Evolutionary conservation across 1,140 invertebrate species (phyloP).

Genomic region (Gryllus bimaculatus): DNA sequence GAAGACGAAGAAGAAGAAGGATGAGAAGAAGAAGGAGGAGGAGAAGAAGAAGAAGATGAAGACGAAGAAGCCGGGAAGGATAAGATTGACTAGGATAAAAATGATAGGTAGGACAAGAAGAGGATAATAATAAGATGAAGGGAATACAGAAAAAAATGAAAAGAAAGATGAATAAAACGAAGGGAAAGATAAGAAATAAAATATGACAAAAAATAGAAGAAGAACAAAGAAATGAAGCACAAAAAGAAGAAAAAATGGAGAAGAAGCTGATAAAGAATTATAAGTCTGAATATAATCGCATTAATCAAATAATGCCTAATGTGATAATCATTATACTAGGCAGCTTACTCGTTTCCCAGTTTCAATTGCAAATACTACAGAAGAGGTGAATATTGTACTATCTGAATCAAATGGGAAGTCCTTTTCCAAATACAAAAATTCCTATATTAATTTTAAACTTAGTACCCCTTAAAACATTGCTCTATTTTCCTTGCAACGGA

Average conservation of each 20-base stretch:
- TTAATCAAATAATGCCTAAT: not conserved
- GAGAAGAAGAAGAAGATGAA: not conserved
- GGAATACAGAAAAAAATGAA: not conserved
- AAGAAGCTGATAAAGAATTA: not conserved
- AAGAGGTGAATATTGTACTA: not conserved
- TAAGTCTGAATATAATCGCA: not conserved
- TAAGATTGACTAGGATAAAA: not conserved
- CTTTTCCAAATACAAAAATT: not conserved
- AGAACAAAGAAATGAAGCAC: not conserved
- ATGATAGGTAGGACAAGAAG: not conserved
- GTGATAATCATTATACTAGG: not conserved
- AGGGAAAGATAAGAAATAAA: not conserved
- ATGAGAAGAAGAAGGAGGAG: not conserved
- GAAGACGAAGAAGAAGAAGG: not conserved
- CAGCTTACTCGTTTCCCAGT: not conserved
- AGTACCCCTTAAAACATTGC: no score
- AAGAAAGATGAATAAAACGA: not conserved
- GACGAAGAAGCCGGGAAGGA: not conserved
- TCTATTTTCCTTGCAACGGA: no score
- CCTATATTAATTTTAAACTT: no score
- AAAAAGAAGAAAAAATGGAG: not conserved
- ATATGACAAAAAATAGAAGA: not conserved
- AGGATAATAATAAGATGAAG: not conserved
- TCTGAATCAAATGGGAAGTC: not conserved
- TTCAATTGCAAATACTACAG: not conserved